phyloP scores from a whole-genome alignment of 1,140 invertebrate genomes.

The Harpegnathos saltator region DNA sequence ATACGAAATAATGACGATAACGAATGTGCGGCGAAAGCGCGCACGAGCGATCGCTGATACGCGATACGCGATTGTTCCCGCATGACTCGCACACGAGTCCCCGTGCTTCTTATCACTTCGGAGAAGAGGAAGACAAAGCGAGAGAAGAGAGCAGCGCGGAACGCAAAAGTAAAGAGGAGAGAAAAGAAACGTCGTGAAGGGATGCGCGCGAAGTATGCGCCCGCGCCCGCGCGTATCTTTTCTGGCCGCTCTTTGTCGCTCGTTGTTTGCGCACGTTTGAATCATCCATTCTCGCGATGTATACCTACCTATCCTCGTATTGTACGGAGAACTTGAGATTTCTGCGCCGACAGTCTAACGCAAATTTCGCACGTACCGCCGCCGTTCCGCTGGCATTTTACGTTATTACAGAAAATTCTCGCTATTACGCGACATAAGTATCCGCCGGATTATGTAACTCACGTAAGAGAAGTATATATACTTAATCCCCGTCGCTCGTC shows the following conservation, averaged over 20 bases:
- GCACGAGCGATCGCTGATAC: slow-evolving; percentile 22
- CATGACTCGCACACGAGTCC: slow-evolving; percentile 6
- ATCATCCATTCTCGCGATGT: neutral
- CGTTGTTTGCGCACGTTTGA: slow-evolving; percentile 23
- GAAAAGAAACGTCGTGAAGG: neutral
- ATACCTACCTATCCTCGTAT: neutral
- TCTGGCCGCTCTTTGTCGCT: neutral
- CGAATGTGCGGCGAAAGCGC: too few relatives aligned
- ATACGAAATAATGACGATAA: too few relatives aligned
- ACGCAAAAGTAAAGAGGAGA: slow-evolving; percentile 3
- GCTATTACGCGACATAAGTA: slow-evolving; percentile 12
- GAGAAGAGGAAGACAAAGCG: slow-evolving; percentile 6
- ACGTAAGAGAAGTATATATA: slow-evolving; percentile 26
- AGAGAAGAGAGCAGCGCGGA: neutral
- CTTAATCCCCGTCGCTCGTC: slow-evolving; percentile 44
- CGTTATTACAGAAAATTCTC: slow-evolving; percentile 47
- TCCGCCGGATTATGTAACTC: slow-evolving; percentile 46
- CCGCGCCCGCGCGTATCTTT: slow-evolving; percentile 2
- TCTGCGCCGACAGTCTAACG: neutral
- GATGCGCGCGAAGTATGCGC: neutral
- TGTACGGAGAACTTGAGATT: neutral
- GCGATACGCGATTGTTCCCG: neutral
- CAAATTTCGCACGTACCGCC: neutral
- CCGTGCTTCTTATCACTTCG: slow-evolving; percentile 27
- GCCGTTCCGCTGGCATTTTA: neutral